Evolutionary conservation across 2,888 invertebrate genomes (phyloP).

Genomic region (Patella pellucida): DNA sequence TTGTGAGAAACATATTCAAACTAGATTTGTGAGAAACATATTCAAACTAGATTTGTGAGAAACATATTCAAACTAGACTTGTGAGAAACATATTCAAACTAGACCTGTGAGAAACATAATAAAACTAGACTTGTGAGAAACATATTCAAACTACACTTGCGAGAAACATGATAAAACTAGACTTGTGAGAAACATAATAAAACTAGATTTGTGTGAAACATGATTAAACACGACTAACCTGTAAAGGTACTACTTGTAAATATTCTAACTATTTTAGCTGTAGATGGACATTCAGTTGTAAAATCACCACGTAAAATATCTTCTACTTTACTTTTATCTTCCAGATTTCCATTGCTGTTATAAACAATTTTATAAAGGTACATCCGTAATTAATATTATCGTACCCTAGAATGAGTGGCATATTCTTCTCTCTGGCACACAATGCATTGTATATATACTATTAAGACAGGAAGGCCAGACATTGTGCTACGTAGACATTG

Average conservation of each 20-base stretch:
- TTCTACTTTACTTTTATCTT: background rate
- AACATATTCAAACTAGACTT: too few relatives aligned
- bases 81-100: too few relatives aligned
- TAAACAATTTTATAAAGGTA: too few relatives aligned
- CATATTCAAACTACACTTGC: too few relatives aligned
- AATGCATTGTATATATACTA: background rate
- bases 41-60: background rate
- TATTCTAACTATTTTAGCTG: constrained; percentile 58
- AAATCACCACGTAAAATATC: constrained; percentile 43
- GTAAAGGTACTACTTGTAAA: constrained; percentile 65
- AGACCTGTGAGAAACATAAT: too few relatives aligned
- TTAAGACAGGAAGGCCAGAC: background rate
- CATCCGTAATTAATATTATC: too few relatives aligned
- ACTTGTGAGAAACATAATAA: too few relatives aligned
- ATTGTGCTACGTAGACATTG: too few relatives aligned
- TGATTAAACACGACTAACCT: constrained; percentile 40
- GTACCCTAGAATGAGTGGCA: too few relatives aligned
- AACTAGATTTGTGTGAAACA: background rate
- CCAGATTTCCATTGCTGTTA: background rate
- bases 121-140: too few relatives aligned
- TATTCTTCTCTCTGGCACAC: background rate
- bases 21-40: background rate
- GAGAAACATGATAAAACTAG: too few relatives aligned
- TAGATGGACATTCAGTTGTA: constrained; percentile 43
- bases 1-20: too few relatives aligned